phyloP scores from a whole-genome alignment of 2,113 vertebrate species.

The Lipotes vexillifer region DNA sequence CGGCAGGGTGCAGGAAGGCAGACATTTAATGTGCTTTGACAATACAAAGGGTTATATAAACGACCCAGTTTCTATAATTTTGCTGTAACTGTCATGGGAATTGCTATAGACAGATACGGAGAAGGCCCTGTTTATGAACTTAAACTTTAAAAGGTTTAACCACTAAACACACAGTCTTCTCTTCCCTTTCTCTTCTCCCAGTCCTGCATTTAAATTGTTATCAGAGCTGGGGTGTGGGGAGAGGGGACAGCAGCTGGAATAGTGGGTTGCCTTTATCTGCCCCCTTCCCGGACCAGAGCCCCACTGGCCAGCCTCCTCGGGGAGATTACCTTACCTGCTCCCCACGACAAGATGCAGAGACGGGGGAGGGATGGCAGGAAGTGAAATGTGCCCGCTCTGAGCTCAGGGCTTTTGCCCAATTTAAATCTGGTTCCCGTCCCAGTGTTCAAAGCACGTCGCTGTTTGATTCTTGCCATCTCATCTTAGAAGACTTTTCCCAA shows the following conservation, averaged over 20 bases:
- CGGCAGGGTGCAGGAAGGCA: slow-evolving; percentile 46
- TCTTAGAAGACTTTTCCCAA: slow-evolving; percentile 65
- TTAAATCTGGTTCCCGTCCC: slow-evolving; percentile 61
- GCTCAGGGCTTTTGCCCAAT: slow-evolving; percentile 56
- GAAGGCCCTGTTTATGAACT: slow-evolving; percentile 73
- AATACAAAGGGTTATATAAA: slow-evolving; percentile 76
- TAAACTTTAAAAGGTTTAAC: slow-evolving; percentile 75
- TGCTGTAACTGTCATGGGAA: slow-evolving; percentile 72
- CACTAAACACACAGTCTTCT: slow-evolving; percentile 65
- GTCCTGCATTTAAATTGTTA: slow-evolving; percentile 45
- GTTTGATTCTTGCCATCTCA: slow-evolving; percentile 68
- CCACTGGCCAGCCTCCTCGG: neutral
- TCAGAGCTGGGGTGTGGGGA: neutral
- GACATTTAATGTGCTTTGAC: slow-evolving; percentile 69
- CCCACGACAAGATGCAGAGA: neutral
- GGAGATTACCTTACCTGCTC: slow-evolving; percentile 26
- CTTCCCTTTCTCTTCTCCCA: slow-evolving; percentile 42
- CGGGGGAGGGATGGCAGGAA: neutral
- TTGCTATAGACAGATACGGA: slow-evolving; percentile 67
- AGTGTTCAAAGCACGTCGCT: slow-evolving; percentile 53
- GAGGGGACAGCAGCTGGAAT: neutral
- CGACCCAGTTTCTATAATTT: slow-evolving; percentile 74
- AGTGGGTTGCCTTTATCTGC: neutral
- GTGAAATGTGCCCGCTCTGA: slow-evolving; percentile 29
- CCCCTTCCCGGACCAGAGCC: neutral